Conservation (phyloP, 2,113 vertebrate genomes). For the Chauna torquata region DNA sequence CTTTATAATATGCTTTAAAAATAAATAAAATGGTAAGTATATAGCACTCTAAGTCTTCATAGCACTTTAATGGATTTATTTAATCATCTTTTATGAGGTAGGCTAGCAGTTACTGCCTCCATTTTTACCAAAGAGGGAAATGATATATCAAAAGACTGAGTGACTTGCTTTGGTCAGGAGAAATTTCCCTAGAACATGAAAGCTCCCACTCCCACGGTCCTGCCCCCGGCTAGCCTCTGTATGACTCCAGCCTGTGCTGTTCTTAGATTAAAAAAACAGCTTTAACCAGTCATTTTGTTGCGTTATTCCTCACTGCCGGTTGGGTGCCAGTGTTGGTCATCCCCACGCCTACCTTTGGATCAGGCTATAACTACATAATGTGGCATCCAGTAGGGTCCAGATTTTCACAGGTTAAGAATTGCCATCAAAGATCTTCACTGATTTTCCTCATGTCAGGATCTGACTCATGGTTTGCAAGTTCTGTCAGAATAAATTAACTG, state of each 20-base stretch:
- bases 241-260: neutral
- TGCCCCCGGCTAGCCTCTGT: neutral
- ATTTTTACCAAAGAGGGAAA: neutral
- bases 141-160: neutral
- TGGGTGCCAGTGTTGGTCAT: accelerated
- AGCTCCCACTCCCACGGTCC: neutral
- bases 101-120: neutral
- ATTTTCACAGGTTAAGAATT: accelerated
- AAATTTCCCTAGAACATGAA: neutral
- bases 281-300: accelerated
- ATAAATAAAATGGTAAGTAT: conserved; percentile 53
- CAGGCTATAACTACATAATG: accelerated
- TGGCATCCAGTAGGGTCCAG: accelerated
- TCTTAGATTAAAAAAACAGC: neutral
- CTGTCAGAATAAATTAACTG: neutral
- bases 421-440: accelerated
- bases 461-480: neutral
- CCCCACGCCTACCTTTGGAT: accelerated
- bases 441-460: neutral
- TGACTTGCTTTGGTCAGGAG: neutral
- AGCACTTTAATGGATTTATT: conserved; percentile 38
- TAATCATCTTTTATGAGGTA: conserved; percentile 33
- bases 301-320: accelerated
- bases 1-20: conserved; percentile 44
- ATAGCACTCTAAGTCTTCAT: neutral